Evolutionary conservation across 2,113 vertebrate genomes (phyloP).

Genomic region (Cromileptes altivelis): DNA sequence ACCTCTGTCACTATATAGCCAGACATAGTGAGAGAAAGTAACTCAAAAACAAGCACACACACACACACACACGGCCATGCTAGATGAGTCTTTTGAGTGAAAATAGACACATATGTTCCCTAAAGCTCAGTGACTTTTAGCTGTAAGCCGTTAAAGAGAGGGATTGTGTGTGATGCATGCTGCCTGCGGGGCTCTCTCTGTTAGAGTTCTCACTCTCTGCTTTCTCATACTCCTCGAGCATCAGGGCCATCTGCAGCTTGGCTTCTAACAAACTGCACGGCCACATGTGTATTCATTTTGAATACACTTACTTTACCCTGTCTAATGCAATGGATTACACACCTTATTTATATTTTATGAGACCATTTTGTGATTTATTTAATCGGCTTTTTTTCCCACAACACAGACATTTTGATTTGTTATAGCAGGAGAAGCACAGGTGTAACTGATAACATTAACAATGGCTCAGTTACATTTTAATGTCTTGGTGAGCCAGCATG

Average conservation of each 20-base stretch:
- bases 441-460: constrained; percentile 44
- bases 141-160: constrained; percentile 71
- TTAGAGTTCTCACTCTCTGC: constrained; percentile 36
- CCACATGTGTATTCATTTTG: constrained; percentile 37
- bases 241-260: constrained; percentile 35
- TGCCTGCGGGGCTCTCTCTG: constrained; percentile 51
- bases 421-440: constrained; percentile 28
- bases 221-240: constrained; percentile 43
- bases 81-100: constrained; percentile 45
- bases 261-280: constrained; percentile 14
- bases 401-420: constrained; percentile 30
- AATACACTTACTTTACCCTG: background rate
- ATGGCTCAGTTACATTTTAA: constrained; percentile 34
- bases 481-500: constrained; percentile 13
- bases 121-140: constrained; percentile 60
- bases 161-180: constrained; percentile 67
- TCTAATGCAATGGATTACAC: constrained; percentile 13
- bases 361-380: constrained; percentile 26
- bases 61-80: constrained; percentile 14
- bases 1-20: constrained; percentile 13
- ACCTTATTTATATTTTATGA: constrained; percentile 38
- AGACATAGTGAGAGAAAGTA: constrained; percentile 33
- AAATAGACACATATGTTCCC: constrained; percentile 73
- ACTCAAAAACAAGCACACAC: background rate
- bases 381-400: background rate